phyloP scores from a whole-genome alignment of 2,888 invertebrate species.

The Eurytoma californica region DNA sequence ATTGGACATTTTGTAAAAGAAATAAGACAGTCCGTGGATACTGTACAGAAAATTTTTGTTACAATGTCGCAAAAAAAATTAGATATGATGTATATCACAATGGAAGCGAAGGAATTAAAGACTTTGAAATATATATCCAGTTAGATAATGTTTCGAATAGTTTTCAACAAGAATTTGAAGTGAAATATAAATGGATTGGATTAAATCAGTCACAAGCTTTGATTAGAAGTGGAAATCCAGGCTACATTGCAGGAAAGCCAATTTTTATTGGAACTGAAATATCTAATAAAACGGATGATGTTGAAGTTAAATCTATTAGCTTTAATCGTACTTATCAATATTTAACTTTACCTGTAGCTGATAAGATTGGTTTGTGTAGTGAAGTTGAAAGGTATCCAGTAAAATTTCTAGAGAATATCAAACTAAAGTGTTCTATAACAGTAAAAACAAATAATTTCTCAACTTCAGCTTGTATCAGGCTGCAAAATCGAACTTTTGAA shows the following conservation, averaged over 20 bases:
- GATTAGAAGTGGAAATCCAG: conserved; percentile 84
- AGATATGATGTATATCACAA: conserved; percentile 74
- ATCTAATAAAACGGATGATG: conserved; percentile 60
- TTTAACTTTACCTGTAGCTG: conserved; percentile 68
- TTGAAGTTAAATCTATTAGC: conserved; percentile 59
- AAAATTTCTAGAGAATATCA: conserved; percentile 69
- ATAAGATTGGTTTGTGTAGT: conserved; percentile 65
- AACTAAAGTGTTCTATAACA: conserved; percentile 65
- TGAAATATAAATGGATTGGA: conserved; percentile 67
- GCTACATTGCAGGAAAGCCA: conserved; percentile 83
- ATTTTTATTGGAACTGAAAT: conserved; percentile 76
- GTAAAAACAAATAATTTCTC: conserved; percentile 66
- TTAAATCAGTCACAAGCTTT: conserved; percentile 61
- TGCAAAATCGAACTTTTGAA: conserved; percentile 69
- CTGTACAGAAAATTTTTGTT: conserved; percentile 68
- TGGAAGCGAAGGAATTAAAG: conserved; percentile 75
- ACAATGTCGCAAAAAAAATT: conserved; percentile 71
- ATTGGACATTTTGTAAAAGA: conserved; percentile 64
- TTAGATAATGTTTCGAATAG: conserved; percentile 69
- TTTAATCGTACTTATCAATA: conserved; percentile 63
- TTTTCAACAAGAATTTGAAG: conserved; percentile 69
- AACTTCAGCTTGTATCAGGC: conserved; percentile 64
- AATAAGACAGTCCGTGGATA: conserved; percentile 57
- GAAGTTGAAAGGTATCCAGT: conserved; percentile 62
- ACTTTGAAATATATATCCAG: conserved; percentile 72